Percentiles rank a stretch among this genome's conserved stretches.
These are phyloP conservation scores for Margarornis squamiger DNA, from an alignment of 2,797 vertebrate species.

Conservation along the genomic window DNA sequence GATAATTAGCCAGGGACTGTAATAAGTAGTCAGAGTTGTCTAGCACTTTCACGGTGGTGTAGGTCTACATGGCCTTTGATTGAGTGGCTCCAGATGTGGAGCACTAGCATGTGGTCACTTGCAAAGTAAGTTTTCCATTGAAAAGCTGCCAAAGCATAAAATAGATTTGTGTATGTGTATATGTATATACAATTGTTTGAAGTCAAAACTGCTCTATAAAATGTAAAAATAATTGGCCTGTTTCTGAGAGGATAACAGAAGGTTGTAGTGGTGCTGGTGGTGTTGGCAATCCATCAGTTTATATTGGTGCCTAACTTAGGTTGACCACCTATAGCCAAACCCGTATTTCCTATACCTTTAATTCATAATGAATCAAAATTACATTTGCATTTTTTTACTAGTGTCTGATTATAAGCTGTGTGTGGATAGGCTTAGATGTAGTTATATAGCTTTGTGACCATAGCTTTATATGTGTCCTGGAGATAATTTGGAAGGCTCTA, in stretches of 20 bases:
- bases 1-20: neutral
- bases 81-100: neutral
- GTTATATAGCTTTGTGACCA: neutral
- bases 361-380: neutral
- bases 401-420: neutral
- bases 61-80: neutral
- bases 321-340: neutral
- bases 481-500: neutral
- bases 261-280: neutral
- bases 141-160: neutral
- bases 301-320: neutral
- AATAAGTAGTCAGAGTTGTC: neutral
- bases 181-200: neutral
- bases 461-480: accelerated
- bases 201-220: neutral
- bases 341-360: neutral
- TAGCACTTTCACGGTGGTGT: neutral
- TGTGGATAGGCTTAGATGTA: neutral
- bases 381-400: neutral
- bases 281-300: neutral
- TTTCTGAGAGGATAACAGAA: neutral
- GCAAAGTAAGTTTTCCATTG: neutral
- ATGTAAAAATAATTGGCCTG: neutral
- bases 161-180: accelerated
- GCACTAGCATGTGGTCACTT: neutral